Evolutionary conservation across 1,140 invertebrate species (phyloP), one percentile per base, ranked within the genome.

Genomic region (Nilaparvata lugens): DNA sequence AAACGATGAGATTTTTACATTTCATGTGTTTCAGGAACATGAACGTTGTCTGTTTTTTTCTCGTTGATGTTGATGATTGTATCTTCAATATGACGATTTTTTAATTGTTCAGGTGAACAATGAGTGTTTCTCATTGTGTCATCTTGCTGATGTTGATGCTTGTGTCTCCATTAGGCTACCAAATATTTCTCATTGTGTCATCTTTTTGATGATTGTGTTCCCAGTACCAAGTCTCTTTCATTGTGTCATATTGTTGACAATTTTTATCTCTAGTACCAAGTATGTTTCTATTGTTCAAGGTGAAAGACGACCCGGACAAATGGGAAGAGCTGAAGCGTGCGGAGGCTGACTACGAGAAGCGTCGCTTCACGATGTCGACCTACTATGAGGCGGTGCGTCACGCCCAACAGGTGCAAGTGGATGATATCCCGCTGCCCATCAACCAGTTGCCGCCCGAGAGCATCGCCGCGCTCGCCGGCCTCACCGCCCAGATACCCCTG

Each of bases 261-360:
- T n/a, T n/a, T n/a, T 51, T 40, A 60, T 16, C 45, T 48, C 25
- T 54, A 28, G 25, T 28, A 28, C 7, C 7, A 28, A 45, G 42
- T 45, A 3, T 40, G 31, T 51, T 43, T 11, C n/a, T n/a, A 64
- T 62, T 62, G 69, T 74, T 78, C 24, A 67, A 95, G 91, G 85
- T 93, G 69, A 97, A 97, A 81, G 96, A 98, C 78, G 94, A 98
- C 75, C 88, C 90, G 58, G 92, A 96, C 65, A 92, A 93, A 73
- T 95, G 89, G 82, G 79, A 85, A 13, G 94, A 97, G 66, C 74
- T 98, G 11, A 94, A 91, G 72, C 84, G 90, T 63, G 87, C 93
- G 72, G 87, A 97, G 75, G 80, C 84, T 61, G 94, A 98, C 62
- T 98, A 98, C 80, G 93, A 97, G 71, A 89, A 91, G 69, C 84